Evolutionary conservation across 1,140 invertebrate genomes (phyloP).

Genomic region (Heliconius hermathena): DNA sequence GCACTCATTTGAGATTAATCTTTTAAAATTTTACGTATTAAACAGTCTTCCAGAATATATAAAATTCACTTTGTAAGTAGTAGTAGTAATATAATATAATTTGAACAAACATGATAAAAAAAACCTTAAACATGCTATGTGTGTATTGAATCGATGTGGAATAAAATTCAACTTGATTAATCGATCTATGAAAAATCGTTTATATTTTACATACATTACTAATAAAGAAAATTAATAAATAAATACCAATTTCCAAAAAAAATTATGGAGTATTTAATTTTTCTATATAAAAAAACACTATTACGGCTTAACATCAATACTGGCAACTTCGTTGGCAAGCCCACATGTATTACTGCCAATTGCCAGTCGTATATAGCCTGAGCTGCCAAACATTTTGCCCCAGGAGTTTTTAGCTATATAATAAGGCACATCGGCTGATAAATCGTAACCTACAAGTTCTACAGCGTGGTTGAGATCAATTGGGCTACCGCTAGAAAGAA

Average conservation of each 20-base stretch:
- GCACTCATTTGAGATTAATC: background rate
- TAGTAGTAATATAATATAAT: too few species aligned
- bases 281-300: slow-evolving; percentile 19
- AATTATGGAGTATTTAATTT: background rate
- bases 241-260: background rate
- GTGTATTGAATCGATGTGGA: too few species aligned
- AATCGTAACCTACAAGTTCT: slow-evolving; percentile 92
- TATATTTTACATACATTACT: too few species aligned
- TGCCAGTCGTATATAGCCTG: slow-evolving; percentile 90
- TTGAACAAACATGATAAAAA: too few species aligned
- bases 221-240: too few species aligned
- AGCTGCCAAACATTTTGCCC: slow-evolving; percentile 88
- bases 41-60: background rate
- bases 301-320: slow-evolving; percentile 53
- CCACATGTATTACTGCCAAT: slow-evolving; percentile 92
- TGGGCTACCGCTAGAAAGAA: slow-evolving; percentile 76
- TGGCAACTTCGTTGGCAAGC: slow-evolving; percentile 81
- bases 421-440: slow-evolving; percentile 87
- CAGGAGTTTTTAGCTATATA: slow-evolving; percentile 95
- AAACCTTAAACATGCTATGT: too few species aligned
- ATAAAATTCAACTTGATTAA: too few species aligned
- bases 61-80: too few species aligned
- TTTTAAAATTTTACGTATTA: background rate
- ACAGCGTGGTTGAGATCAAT: slow-evolving; percentile 91
- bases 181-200: too few species aligned